phyloP scores from a whole-genome alignment of 2,113 vertebrate species.

The Macaca mulatta region DNA sequence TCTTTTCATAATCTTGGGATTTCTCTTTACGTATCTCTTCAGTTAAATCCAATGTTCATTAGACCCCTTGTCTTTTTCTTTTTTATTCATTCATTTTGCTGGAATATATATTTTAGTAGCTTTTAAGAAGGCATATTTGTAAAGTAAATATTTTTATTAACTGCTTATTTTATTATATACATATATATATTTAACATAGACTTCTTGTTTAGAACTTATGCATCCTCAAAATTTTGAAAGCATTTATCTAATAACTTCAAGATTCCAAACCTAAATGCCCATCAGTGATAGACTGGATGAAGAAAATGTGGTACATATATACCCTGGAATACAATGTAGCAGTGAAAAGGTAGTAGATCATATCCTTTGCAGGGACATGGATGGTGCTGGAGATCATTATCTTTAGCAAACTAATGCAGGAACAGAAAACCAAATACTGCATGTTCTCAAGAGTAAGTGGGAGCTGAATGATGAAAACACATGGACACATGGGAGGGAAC shows the following conservation, averaged over 20 bases:
- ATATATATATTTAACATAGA: background rate
- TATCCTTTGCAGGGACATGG: no score
- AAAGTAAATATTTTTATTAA: background rate
- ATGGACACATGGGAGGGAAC: no score
- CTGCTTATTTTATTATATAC: background rate
- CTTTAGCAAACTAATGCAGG: no score
- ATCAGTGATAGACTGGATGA: no score
- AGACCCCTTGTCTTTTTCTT: background rate
- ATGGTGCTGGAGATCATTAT: no score
- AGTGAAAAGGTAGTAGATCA: no score
- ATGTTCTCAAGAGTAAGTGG: no score
- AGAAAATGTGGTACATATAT: no score
- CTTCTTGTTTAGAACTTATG: background rate
- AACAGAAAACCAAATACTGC: no score
- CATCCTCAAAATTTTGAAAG: conserved; percentile 22
- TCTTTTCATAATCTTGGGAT: background rate
- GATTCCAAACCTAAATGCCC: no score
- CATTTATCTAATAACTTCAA: background rate
- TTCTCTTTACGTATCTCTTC: background rate
- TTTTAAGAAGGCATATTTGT: background rate
- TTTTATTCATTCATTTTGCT: background rate
- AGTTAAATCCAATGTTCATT: background rate
- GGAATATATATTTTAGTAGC: background rate
- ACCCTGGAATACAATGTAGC: no score
- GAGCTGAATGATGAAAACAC: no score